phyloP scores from a whole-genome alignment of 2,888 invertebrate species.

The Ashinkailepas kermadecensis region DNA sequence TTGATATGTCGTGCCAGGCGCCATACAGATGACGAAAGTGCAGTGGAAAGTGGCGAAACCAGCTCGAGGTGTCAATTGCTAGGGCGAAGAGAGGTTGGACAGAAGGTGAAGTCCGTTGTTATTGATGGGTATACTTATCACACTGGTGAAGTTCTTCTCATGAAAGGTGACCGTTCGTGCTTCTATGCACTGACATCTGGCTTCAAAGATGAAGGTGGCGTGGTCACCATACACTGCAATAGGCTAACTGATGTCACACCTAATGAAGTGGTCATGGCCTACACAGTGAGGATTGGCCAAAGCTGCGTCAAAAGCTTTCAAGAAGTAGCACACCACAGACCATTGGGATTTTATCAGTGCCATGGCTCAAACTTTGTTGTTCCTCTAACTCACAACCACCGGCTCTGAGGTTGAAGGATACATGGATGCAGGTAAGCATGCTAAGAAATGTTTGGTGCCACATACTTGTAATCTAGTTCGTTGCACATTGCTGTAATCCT shows the following conservation, averaged over 20 bases:
- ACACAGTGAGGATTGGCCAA: neutral
- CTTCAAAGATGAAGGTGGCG: neutral
- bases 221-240: neutral
- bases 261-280: neutral
- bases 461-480: too few species aligned
- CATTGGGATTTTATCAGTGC: neutral
- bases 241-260: neutral
- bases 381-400: neutral
- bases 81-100: neutral
- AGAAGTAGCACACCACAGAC: neutral
- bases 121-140: neutral
- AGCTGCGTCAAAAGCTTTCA: neutral
- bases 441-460: too few species aligned
- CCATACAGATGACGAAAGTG: neutral
- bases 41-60: neutral
- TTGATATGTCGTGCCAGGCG: neutral
- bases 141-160: neutral
- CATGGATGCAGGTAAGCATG: too few species aligned
- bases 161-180: too few species aligned
- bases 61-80: neutral
- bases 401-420: too few species aligned
- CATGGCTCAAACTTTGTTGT: neutral
- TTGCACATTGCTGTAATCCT: too few species aligned
- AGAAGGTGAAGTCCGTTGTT: neutral
- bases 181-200: too few species aligned